Base-by-base conservation (phyloP, 1,140 invertebrate species). In the Eubasilissa regina region DNA sequence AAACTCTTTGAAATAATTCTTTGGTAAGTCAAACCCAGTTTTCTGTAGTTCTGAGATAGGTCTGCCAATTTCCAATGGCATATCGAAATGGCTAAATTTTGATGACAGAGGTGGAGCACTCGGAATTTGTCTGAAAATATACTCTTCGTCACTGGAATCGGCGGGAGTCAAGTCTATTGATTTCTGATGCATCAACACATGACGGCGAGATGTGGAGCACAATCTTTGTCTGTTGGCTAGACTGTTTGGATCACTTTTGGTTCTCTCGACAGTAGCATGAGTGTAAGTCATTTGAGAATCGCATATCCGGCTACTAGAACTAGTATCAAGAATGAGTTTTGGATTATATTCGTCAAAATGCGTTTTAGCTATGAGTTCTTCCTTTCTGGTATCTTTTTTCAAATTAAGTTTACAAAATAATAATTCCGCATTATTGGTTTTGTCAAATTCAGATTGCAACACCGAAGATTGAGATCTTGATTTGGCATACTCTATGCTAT, bases 171-270 rank as follows among this genome's bases (percentile, higher is more conserved):
- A 86, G 84, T 96, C 95, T 79, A 96, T 95, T 0, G 94, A 95
- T 85, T 96, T 96, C 83, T 96, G 95, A 86, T 96, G 95, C 91
- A 94, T 95, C n/a, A 96, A 86, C 48, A 94, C 91, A 84, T 94
- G 92, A 1, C 94, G 90, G 43, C 94, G 90, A 10, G 91, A 93
- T 84, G 92, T 94, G 21, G 93, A 93, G 75, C 92, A 93, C 78
- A 94, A 88, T 56, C 93, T 89, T 72, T 92, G 92, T 64, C 94
- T 90, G 82, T 92, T 91, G 0, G 94, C 92, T 70, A 93, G 86
- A 47, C 92, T 93, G 84, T 95, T 95, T 0, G 95, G 95, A 89
- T 96, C 95, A 83, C 94, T 95, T 85, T 95, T 96, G 8, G 95
- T 95, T 75, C 95, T 89, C 86, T 95, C 95, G 0, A 96, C 94